phyloP scores from a whole-genome alignment of 1,140 invertebrate genomes.

The Aphis gossypii region DNA sequence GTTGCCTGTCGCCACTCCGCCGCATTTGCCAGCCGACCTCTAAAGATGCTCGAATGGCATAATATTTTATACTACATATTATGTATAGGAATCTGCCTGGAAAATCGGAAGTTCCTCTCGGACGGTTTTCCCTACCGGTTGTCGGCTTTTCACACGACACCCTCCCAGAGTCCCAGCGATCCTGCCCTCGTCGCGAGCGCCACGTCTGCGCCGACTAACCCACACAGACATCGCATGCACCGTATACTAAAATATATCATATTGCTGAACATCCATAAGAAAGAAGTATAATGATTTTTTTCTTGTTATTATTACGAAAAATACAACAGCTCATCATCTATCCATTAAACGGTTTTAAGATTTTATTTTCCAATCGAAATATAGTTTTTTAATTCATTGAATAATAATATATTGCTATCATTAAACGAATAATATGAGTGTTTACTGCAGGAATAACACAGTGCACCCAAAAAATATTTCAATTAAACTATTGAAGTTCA shows the following conservation, averaged over 20 bases:
- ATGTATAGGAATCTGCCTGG: background rate
- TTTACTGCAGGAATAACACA: background rate
- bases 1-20: background rate
- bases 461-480: background rate
- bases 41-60: background rate
- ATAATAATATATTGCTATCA: background rate
- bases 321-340: background rate
- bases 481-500: background rate
- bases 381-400: background rate
- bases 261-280: too few species aligned
- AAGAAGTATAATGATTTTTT: too few species aligned
- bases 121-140: background rate
- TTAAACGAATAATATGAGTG: too few species aligned
- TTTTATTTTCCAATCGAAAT: background rate
- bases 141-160: background rate
- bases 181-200: background rate
- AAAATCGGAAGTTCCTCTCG: background rate
- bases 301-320: background rate
- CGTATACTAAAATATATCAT: background rate
- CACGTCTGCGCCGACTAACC: background rate
- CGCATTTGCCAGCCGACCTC: background rate
- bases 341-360: background rate
- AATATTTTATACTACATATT: background rate
- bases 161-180: background rate
- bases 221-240: too few species aligned